Percentiles rank a stretch among this genome's conserved stretches.
These are phyloP conservation scores for Pharmacophagus antenor DNA, from an alignment of 2,888 invertebrate species.

Conservation along the genomic window DNA sequence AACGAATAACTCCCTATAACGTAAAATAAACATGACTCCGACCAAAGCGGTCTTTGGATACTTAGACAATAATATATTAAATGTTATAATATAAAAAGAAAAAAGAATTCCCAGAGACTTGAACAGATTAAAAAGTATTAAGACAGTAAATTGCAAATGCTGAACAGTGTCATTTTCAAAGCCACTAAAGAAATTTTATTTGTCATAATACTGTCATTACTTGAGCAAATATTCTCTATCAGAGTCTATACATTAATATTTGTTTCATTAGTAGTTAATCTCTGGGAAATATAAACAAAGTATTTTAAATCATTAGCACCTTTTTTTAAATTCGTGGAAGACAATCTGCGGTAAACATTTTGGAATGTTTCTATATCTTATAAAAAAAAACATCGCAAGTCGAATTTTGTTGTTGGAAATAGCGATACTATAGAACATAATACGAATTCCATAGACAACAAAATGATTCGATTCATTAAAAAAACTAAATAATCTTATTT, in stretches of 20 bases:
- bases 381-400: constrained; percentile 41
- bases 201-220: constrained; percentile 1
- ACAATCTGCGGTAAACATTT: constrained; percentile 27
- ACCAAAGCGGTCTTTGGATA: constrained; percentile 66
- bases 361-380: constrained; percentile 25
- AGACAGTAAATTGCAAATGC: not conserved
- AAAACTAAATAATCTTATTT: constrained; percentile 22
- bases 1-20: constrained; percentile 58
- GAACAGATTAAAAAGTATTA: not conserved
- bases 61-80: constrained; percentile 42
- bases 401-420: constrained; percentile 57
- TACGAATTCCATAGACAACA: constrained; percentile 65
- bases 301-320: constrained; percentile 56
- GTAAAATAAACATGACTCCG: constrained; percentile 74
- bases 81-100: constrained; percentile 17
- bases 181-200: constrained; percentile 8
- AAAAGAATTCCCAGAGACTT: constrained; percentile 16
- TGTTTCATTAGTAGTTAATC: constrained; percentile 18
- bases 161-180: not conserved
- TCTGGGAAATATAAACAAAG: constrained; percentile 31
- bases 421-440: constrained; percentile 72
- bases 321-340: constrained; percentile 43
- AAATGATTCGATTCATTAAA: constrained; percentile 28
- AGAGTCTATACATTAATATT: constrained; percentile 19
- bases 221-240: constrained; percentile 29